Base-by-base conservation (phyloP, 2,888 invertebrate species). In the Hyalella azteca region DNA sequence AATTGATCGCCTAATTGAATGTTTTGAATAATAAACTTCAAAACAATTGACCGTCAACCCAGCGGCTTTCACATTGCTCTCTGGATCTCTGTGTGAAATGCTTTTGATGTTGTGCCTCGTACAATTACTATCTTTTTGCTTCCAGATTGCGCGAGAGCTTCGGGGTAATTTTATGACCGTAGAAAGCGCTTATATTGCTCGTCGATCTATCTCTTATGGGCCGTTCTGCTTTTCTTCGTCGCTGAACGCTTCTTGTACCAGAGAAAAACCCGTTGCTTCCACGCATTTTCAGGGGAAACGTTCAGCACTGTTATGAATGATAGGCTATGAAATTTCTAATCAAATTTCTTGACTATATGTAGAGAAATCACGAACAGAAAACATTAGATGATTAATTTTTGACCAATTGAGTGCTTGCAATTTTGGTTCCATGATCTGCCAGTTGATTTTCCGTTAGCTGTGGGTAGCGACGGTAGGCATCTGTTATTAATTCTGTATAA, bases 11-110 rank as follows among this genome's bases (percentile, higher is more conserved):
- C 66, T 66, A 66, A 66, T 66, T 66, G 66, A 66, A 32, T 66
- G 36, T 36, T 66, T 66, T 66, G 66, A 66, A 66, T 66, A 66
- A 66, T 66, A 66, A 66, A 66, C 66, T 36, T 66, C 66, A 66
- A 66, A 66, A 66, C 66, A 66, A 66, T 66, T 66, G 66, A 66
- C 66, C 36, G 36, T 66, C 36, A n/a, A 19, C n/a, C n/a, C n/a
- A 66, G 66, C 36, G 32, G 66, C 66, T 66, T 66, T 66, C 15
- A 36, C 36, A 36, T 66, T 36, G 36, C 36, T 36, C 36, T 36
- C 54, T n/a, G n/a, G n/a, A n/a, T n/a, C n/a, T 19, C n/a, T 36
- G 11, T 36, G 32, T 66, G 66, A 66, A 66, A 36, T 36, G 66
- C 66, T 36, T 36, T 66, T 22, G 0, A 19, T 66, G 36, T 66